A percentile compares a stretch with the other conserved stretches of the same genome.
Conservation (phyloP, 2,797 vertebrate genomes). For the Epinephelus malabaricus region DNA sequence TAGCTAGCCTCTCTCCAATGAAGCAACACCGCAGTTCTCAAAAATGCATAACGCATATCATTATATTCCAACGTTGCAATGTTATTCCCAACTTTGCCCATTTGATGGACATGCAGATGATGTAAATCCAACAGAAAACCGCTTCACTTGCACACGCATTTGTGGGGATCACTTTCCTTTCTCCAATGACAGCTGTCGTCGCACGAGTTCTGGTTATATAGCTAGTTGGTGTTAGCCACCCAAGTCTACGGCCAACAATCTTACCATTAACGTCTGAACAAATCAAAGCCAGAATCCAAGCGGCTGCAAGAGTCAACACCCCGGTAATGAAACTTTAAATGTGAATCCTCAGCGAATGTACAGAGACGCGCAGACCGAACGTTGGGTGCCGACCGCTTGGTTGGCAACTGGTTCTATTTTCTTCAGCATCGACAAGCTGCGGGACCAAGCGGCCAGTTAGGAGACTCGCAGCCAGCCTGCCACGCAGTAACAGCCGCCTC, state of each 20-base stretch:
- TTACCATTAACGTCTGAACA: slow-evolving; percentile 58
- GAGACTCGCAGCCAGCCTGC: slow-evolving; percentile 78
- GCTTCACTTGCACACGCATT: slow-evolving; percentile 73
- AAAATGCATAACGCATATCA: slow-evolving; percentile 79
- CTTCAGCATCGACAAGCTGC: slow-evolving; percentile 85
- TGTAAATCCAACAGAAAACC: slow-evolving; percentile 78
- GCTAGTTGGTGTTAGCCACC: slow-evolving; percentile 84
- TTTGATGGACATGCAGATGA: slow-evolving; percentile 76
- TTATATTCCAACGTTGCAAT: slow-evolving; percentile 78
- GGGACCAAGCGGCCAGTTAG: slow-evolving; percentile 81
- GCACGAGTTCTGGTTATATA: slow-evolving; percentile 82
- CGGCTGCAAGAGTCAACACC: slow-evolving; percentile 40
- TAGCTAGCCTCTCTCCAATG: slow-evolving; percentile 84
- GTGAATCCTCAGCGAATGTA: slow-evolving; percentile 47
- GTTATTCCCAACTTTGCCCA: slow-evolving; percentile 83
- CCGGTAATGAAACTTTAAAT: slow-evolving; percentile 56
- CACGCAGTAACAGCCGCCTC: slow-evolving; percentile 78
- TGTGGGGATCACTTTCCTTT: slow-evolving; percentile 85
- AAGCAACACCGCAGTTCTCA: slow-evolving; percentile 83
- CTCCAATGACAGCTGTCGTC: slow-evolving; percentile 88
- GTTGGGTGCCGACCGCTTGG: slow-evolving; percentile 72
- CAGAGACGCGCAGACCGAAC: slow-evolving; percentile 47
- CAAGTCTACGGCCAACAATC: slow-evolving; percentile 75
- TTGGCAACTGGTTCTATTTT: slow-evolving; percentile 85
- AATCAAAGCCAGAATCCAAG: slow-evolving; percentile 55